Percentiles rank a stretch among this genome's conserved stretches.
Evolutionary conservation across 2,797 vertebrate genomes (phyloP).

Genomic region (Lindbergichthys nudifrons): DNA sequence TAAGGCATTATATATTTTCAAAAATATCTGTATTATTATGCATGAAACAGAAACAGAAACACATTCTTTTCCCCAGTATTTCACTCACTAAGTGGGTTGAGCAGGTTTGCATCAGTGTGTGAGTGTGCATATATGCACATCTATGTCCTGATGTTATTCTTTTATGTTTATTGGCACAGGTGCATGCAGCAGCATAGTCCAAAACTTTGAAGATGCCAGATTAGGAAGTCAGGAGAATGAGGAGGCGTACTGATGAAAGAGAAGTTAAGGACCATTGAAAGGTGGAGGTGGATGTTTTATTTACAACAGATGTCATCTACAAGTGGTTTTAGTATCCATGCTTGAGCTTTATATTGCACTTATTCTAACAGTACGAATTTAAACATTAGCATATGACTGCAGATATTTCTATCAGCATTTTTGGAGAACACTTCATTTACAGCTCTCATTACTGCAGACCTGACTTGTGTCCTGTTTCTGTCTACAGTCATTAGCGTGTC

Average conservation of each 20-base stretch:
- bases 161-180: slow-evolving; percentile 74
- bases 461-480: slow-evolving; percentile 44
- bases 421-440: slow-evolving; percentile 1
- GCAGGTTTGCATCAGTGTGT: slow-evolving; percentile 4
- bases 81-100: background rate
- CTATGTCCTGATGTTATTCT: slow-evolving; percentile 37
- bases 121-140: slow-evolving; percentile 18
- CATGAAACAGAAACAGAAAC: background rate
- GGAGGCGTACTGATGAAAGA: slow-evolving; percentile 59
- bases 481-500: slow-evolving; percentile 46
- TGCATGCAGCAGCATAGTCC: slow-evolving; percentile 48
- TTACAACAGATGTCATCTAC: slow-evolving; percentile 48
- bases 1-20: background rate
- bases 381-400: slow-evolving; percentile 19
- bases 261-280: slow-evolving; percentile 30
- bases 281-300: slow-evolving; percentile 52
- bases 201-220: slow-evolving; percentile 72
- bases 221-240: slow-evolving; percentile 63
- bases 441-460: slow-evolving; percentile 3
- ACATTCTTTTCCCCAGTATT: background rate
- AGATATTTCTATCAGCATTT: slow-evolving; percentile 43
- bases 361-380: slow-evolving; percentile 17
- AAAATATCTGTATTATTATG: background rate
- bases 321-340: slow-evolving; percentile 26
- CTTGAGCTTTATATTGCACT: slow-evolving; percentile 9